These are phyloP conservation scores for Aleadryas rufinucha DNA, from an alignment of 2,113 vertebrate genomes.

Conservation along the genomic window DNA sequence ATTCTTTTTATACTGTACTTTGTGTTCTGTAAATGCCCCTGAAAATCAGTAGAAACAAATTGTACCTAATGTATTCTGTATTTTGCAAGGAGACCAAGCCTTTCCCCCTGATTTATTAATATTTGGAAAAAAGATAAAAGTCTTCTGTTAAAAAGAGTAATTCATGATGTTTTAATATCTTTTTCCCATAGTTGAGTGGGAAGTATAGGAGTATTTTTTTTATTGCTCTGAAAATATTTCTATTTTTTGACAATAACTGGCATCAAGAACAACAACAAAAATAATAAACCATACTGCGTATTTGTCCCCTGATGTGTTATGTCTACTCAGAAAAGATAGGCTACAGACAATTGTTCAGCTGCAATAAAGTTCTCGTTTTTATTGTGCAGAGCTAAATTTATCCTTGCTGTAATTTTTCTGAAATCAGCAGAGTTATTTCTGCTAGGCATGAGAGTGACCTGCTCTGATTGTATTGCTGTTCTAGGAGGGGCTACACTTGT, in stretches of 20 bases:
- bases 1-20: not conserved
- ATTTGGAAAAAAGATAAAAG: not conserved
- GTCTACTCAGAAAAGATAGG: not conserved
- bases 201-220: not conserved
- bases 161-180: not conserved
- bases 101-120: not conserved
- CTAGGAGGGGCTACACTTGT: not conserved
- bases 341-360: not conserved
- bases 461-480: not conserved
- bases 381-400: constrained; percentile 6
- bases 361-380: constrained; percentile 4
- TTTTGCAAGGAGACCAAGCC: not conserved
- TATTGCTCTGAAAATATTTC: not conserved
- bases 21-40: not conserved
- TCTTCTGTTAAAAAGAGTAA: not conserved
- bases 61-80: not conserved
- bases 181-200: not conserved
- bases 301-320: not conserved
- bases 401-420: not conserved
- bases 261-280: not conserved
- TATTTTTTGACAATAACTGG: not conserved
- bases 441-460: not conserved
- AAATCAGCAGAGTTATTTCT: not conserved
- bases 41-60: constrained; percentile 16
- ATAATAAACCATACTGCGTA: not conserved